Conservation (phyloP, 2,113 vertebrate genomes). For the Leuciscus idus region DNA sequence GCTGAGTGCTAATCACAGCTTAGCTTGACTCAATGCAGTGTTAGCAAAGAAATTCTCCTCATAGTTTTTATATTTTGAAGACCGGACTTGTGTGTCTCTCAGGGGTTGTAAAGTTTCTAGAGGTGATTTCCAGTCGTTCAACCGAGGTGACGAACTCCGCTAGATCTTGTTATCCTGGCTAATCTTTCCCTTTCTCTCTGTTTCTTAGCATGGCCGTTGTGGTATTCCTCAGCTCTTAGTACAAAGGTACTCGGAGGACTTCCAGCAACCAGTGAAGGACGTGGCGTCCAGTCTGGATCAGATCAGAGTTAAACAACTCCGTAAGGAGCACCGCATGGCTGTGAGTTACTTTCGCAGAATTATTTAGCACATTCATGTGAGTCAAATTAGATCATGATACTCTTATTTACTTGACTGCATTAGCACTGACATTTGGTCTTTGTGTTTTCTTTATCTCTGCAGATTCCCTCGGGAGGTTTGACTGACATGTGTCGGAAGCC, state of each 20-base stretch:
- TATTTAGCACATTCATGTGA: neutral
- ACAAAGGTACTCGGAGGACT: conserved; percentile 91
- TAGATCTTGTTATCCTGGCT: neutral
- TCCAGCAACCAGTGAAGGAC: conserved; percentile 87
- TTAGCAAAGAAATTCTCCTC: neutral
- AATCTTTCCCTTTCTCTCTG: conserved; percentile 6
- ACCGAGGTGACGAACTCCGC: neutral
- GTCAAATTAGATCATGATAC: neutral
- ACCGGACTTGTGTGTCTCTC: neutral
- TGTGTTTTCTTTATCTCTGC: conserved; percentile 15
- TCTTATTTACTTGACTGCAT: neutral
- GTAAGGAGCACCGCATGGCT: conserved; percentile 97
- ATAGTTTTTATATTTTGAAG: too few relatives aligned
- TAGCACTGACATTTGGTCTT: neutral
- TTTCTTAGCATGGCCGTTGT: conserved; percentile 89
- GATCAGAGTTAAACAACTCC: conserved; percentile 89
- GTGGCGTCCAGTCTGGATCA: conserved; percentile 89
- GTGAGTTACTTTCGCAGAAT: conserved; percentile 75
- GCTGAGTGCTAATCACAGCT: neutral
- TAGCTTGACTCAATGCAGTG: neutral
- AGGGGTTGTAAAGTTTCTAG: neutral
- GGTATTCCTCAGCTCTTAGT: conserved; percentile 91
- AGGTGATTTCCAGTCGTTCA: neutral
- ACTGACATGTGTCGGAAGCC: conserved; percentile 92
- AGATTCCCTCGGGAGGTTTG: conserved; percentile 94